Percentiles rank a stretch among this genome's conserved stretches.
Conservation (phyloP, 2,113 vertebrate genomes). For the Pan troglodytes region NHGRI_mPanTro3-v2.1_pri NC_072413.2:67881001-67881500, state of each 20-base stretch:
- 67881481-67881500: background rate
- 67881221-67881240: background rate
- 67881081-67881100: background rate
- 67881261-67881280: background rate
- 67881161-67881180: background rate
- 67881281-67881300: background rate
- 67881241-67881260: background rate
- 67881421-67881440: background rate
- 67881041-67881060: background rate
- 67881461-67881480: background rate
- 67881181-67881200: no score
- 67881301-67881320: background rate
- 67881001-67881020: background rate
- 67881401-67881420: background rate
- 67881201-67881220: no score
- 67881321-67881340: background rate
- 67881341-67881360: background rate
- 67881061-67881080: background rate
- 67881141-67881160: background rate
- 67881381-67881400: background rate
- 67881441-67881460: conserved; percentile 39
- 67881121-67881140: background rate
- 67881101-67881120: fast-evolving
- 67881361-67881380: background rate
- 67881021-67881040: background rate